Percentiles rank a stretch among this genome's conserved stretches.
Conservation (phyloP, 1,140 invertebrate genomes). For the Pygmarrhopalites habei region DNA sequence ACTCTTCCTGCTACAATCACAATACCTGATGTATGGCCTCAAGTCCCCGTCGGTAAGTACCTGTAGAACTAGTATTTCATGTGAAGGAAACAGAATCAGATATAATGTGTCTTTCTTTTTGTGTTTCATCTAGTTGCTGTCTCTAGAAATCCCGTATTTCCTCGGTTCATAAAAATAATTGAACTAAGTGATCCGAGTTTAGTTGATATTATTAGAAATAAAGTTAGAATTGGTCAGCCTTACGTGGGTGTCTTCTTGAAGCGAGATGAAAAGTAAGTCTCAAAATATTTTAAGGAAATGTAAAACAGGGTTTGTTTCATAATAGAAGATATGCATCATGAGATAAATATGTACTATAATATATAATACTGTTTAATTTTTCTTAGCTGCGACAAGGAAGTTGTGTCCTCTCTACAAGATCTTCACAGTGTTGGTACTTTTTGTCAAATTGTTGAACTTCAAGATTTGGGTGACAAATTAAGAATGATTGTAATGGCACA, state of each 20-base stretch:
- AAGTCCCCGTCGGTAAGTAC: slow-evolving; percentile 89
- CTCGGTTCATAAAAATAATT: slow-evolving; percentile 94
- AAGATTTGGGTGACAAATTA: slow-evolving; percentile 86
- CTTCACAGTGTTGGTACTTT: slow-evolving; percentile 91
- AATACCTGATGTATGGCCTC: slow-evolving; percentile 94
- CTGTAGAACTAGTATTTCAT: too few species aligned
- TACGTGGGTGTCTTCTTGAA: slow-evolving; percentile 97
- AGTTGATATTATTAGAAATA: slow-evolving; percentile 83
- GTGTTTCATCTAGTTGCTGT: too few species aligned
- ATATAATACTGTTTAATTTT: slow-evolving; percentile 8
- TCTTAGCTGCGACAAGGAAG: slow-evolving; percentile 70
- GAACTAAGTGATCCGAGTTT: slow-evolving; percentile 83
- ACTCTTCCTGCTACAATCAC: slow-evolving; percentile 68
- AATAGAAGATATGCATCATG: too few species aligned
- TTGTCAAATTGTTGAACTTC: slow-evolving; percentile 95
- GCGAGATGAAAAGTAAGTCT: slow-evolving; percentile 80
- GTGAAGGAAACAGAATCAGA: too few species aligned
- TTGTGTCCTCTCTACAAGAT: slow-evolving; percentile 76
- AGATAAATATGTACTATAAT: slow-evolving; percentile 8
- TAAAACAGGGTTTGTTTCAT: slow-evolving; percentile 5
- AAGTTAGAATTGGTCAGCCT: slow-evolving; percentile 91
- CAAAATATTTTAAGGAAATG: slow-evolving; percentile 40
- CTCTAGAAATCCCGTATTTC: slow-evolving; percentile 91
- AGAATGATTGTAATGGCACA: slow-evolving; percentile 91
- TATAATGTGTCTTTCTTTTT: too few species aligned